A percentile compares a stretch with the other conserved stretches of the same genome.
These are phyloP conservation scores for Monochamus saltuarius DNA, from an alignment of 1,140 invertebrate genomes.

Conservation along the genomic window DNA sequence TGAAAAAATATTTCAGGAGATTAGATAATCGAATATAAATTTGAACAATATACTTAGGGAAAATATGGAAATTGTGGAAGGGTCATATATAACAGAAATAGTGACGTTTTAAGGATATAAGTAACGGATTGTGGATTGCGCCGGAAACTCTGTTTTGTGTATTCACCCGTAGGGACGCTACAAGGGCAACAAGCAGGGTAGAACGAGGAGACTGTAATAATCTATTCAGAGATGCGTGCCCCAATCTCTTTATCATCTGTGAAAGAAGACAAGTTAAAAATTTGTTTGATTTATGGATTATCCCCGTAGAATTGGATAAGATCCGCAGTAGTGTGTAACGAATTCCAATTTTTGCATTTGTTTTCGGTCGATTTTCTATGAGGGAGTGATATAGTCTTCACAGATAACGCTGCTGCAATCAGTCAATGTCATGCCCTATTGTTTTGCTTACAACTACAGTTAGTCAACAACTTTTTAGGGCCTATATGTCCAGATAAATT, in stretches of 20 bases:
- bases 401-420: constrained; percentile 14
- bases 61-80: constrained; percentile 13
- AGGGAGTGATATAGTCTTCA: constrained; percentile 19
- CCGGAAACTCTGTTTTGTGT: constrained; percentile 16
- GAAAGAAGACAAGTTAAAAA: constrained; percentile 22
- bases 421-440: constrained; percentile 18
- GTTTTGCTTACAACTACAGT: constrained; percentile 20
- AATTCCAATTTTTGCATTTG: constrained; percentile 20
- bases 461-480: constrained; percentile 20
- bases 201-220: constrained; percentile 16
- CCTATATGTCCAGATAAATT: constrained; percentile 22
- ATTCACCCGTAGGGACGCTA: constrained; percentile 14
- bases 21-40: constrained; percentile 11
- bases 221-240: constrained; percentile 20
- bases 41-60: constrained; percentile 13
- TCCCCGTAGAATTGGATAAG: constrained; percentile 21
- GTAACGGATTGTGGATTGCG: constrained; percentile 21
- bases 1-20: constrained; percentile 11
- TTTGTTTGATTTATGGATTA: constrained; percentile 19
- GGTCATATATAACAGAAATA: constrained; percentile 16
- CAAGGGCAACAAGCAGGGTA: constrained; percentile 7
- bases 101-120: constrained; percentile 18
- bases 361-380: constrained; percentile 15
- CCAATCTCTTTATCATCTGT: constrained; percentile 20
- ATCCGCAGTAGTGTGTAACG: constrained; percentile 17